Conservation (phyloP, 1,140 invertebrate species). For the Branchinecta lynchi region DNA sequence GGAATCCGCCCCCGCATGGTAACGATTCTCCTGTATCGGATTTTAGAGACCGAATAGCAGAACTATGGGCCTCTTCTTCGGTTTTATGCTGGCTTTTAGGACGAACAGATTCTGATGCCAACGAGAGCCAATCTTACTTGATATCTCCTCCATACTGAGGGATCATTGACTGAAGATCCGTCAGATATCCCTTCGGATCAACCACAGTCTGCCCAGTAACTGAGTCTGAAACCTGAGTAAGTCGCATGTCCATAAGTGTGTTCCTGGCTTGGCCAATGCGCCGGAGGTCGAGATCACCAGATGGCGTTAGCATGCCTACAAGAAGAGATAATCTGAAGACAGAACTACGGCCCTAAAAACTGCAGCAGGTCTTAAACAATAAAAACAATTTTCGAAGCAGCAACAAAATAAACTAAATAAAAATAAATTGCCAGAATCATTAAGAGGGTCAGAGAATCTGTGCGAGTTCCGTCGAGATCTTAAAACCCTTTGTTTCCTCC, state of each 20-base stretch:
- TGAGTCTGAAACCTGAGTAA: slow-evolving; percentile 96
- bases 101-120: too few relatives aligned
- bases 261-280: slow-evolving; percentile 99
- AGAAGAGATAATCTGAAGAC: background rate
- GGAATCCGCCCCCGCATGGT: too few relatives aligned
- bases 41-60: too few relatives aligned
- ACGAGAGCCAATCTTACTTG: slow-evolving; percentile 39
- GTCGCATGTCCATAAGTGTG: slow-evolving; percentile 97
- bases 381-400: too few relatives aligned
- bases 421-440: too few relatives aligned
- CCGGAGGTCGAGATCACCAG: slow-evolving; percentile 86
- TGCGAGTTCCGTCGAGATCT: too few relatives aligned
- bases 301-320: slow-evolving; percentile 48
- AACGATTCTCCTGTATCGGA: too few relatives aligned
- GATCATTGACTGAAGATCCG: slow-evolving; percentile 96
- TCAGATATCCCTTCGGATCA: slow-evolving; percentile 97
- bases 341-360: background rate
- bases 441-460: too few relatives aligned
- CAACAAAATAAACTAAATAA: too few relatives aligned
- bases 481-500: too few relatives aligned
- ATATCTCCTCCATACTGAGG: slow-evolving; percentile 96
- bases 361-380: slow-evolving; percentile 2
- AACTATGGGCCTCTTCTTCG: too few relatives aligned
- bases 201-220: slow-evolving; percentile 98
- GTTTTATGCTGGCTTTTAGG: too few relatives aligned